Evolutionary conservation across 2,113 vertebrate species (phyloP), one percentile per base, ranked within the genome.

Genomic region (Neolamprologus longior): DNA sequence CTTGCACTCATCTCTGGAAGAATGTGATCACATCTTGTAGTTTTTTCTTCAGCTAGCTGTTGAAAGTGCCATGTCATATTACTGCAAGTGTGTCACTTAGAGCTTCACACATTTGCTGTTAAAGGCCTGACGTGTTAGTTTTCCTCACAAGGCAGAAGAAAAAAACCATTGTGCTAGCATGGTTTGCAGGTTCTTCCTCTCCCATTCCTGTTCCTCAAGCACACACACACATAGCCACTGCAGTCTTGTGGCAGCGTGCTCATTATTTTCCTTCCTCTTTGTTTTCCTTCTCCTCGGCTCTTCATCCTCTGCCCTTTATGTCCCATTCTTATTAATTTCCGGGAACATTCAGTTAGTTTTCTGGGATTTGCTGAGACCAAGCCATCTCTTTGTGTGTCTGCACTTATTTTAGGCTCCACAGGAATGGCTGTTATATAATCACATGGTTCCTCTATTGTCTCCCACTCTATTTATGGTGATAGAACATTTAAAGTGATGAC

Each of bases 381-480:
- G 17, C 15, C 84, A n/a, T 82, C 13, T 85, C 50, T 50, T 24
- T 80, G 13, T 66, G 6, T 84, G 21, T 80, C 42, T 78, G 42
- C 5, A 45, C 71, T 54, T 87, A 89, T 89, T 88, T 85, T 45
- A 84, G 84, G 31, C 73, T 82, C 9, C 33, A 79, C 50, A 79
- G 66, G 86, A 87, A 86, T 42, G 42, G n/a, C 79, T 50, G 82
- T 91, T 89, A 85, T 80, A 58, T 91, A 86, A 88, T 76, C 9
- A n/a, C 33, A 33, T 82, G 35, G 31, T 54, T 88, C 50, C 71
- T 45, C 42, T 37, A 76, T 87, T 93, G 90, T 91, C 54, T 26
- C 86, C 31, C 83, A 12, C 37, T 89, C 81, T 86, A 82, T 88
- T 88, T 85, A 63, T 83, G 45, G 82, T 3, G 6, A 54, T 6